These are phyloP conservation scores for Urocyon cinereoargenteus DNA, from an alignment of 2,797 vertebrate genomes.

Conservation along the genomic window DNA sequence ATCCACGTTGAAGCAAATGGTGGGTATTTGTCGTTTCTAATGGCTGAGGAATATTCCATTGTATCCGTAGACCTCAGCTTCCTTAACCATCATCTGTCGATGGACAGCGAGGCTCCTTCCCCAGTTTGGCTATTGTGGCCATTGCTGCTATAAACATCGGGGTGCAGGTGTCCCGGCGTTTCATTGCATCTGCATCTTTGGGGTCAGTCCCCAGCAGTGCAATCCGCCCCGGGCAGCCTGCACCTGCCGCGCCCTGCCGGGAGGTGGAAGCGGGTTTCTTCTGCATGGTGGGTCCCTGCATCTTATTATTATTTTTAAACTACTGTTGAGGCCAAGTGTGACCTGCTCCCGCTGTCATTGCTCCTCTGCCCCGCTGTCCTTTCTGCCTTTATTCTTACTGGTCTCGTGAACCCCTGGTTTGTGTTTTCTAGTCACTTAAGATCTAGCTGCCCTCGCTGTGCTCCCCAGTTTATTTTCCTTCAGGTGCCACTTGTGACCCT, in stretches of 20 bases:
- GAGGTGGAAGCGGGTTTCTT: conserved; percentile 75
- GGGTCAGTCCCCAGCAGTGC: too few relatives aligned
- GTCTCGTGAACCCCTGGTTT: not conserved
- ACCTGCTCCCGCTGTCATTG: conserved; percentile 55
- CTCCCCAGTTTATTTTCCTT: conserved; percentile 33
- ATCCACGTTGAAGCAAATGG: too few relatives aligned
- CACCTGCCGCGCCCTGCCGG: conserved; percentile 61
- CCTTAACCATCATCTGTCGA: too few relatives aligned
- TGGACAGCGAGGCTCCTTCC: too few relatives aligned
- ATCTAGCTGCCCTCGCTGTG: not conserved
- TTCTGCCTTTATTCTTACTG: conserved; percentile 36
- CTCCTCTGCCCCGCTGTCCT: conserved; percentile 19
- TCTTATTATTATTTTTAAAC: conserved; percentile 78
- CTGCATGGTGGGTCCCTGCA: conserved; percentile 48
- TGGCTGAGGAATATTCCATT: too few relatives aligned
- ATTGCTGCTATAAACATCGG: too few relatives aligned
- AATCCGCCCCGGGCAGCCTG: not conserved
- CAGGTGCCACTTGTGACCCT: not conserved
- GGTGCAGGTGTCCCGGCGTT: too few relatives aligned
- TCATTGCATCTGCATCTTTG: too few relatives aligned
- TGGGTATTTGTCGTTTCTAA: too few relatives aligned
- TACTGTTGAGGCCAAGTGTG: conserved; percentile 61
- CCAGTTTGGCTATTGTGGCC: too few relatives aligned
- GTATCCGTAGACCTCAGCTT: too few relatives aligned
- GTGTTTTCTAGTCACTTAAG: conserved; percentile 20